Evolutionary conservation across 1,140 invertebrate species (phyloP), one percentile per base, ranked within the genome.

Genomic region (Himalopsyche phryganea): DNA sequence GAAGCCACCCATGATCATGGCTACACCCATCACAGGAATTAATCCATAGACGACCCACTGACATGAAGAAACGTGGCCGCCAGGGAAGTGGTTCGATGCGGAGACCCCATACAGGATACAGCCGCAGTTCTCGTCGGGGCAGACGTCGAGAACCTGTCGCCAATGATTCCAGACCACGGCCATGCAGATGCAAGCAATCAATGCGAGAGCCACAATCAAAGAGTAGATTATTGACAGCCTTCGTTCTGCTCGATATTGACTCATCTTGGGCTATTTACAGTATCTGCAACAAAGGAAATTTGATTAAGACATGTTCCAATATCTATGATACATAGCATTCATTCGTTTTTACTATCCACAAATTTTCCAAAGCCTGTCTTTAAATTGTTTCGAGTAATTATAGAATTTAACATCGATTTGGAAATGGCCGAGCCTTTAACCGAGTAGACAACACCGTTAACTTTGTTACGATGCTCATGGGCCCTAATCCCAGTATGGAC

Each of bases 91-190:
- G 32, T 70, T 77, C 55, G 75, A 81, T 2, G 82, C 81, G 44
- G 76, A 81, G 1, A 76, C 69, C n/a, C 81, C 80, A 63, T 83
- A 84, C 0, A 89, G 72, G 62, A 87, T 82, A 59, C 86, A 88
- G 6, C 85, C 84, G 68, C 85, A 88, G 55, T 81, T 79, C 0
- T 69, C 73, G 51, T 85, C 79, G 4, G 82, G 75, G 57, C 86
- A 88, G 6, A 79, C 74, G 62, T 87, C 80, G 6, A 88, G 71
- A 0, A 83, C 84, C 45, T 77, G 70, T 23, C 76, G 70, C 86
- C 86, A 89, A 66, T 88, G 80, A 18, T 82, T 75, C 80, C 83
- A 88, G 1, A 80, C 75, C 4, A 84, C 74, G 2, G 75, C 80
- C n/a, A 81, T 67, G 13, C 79, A 82, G 17, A 82, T 72, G 46